Base-by-base conservation (phyloP, 2,888 invertebrate genomes). In the Clusia tigrina region DNA sequence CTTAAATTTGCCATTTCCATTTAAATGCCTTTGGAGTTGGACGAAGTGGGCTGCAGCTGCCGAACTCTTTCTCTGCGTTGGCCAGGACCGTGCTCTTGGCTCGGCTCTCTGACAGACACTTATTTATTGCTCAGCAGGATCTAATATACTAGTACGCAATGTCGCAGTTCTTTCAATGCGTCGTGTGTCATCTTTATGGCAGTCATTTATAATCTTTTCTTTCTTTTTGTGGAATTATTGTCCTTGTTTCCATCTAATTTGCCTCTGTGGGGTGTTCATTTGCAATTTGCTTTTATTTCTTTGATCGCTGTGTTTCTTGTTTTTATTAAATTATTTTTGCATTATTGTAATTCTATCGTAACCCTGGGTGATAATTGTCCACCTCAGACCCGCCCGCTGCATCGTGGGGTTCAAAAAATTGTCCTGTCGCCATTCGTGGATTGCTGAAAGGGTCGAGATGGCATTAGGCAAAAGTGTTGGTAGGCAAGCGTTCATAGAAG, bases 181-280 rank as follows among this genome's bases (percentile, higher is more conserved):
- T 56, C 25, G 54, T 55, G 63, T 66, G 68, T 63, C 66, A 68
- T 56, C 56, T 56, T 56, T 56, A 56, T 56, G 23, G 56, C 42
- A 42, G 42, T 56, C 56, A 56, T 56, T 56, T 54, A 37, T 54
- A 37, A 54, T 54, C n/a, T 48, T 32, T 42, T 38, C 42, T 23
- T 54, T 67, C 37, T 64, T 66, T 65, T 66, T 64, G 58, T 68
- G 61, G 58, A 61, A 58, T 55, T 61, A 61, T 56, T 56, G 56
- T 56, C 42, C 42, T 15, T 56, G 56, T 42, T 37, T 68, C 69
- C 72, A n/a, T 71, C 72, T 77, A 78, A 79, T 79, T 78, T 78
- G 78, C 77, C 78, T 71, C 74, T 71, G 76, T 72, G 72, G 71
- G 74, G 73, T 72, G 73, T 79, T 77, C 75, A 75, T 70, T 78